Percentiles rank a stretch among this genome's conserved stretches.
phyloP scores from a whole-genome alignment of 2,888 invertebrate species.

The Hydriomena furcata region DNA sequence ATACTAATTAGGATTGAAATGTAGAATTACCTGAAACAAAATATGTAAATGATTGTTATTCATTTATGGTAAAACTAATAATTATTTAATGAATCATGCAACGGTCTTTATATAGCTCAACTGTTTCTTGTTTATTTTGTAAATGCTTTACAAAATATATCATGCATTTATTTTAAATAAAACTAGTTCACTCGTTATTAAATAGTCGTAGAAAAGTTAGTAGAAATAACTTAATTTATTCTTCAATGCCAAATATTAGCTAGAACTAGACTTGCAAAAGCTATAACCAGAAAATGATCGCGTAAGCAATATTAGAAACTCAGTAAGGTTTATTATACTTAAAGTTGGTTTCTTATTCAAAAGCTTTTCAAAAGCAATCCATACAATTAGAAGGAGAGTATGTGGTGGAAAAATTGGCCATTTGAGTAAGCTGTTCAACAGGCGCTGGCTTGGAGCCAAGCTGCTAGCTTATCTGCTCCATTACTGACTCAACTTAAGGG shows the following conservation, averaged over 20 bases:
- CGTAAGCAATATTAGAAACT: no score
- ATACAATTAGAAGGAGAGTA: conserved; percentile 12
- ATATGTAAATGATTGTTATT: conserved; percentile 29
- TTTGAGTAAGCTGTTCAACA: conserved; percentile 56
- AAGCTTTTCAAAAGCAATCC: not conserved
- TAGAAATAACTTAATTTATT: no score
- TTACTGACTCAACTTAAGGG: conserved; percentile 41
- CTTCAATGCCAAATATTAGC: no score
- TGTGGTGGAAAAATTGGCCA: conserved; percentile 38
- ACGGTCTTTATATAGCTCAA: no score
- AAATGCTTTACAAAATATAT: no score
- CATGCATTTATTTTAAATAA: no score
- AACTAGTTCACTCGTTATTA: no score
- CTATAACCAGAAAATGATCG: no score
- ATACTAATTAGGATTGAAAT: conserved; percentile 29
- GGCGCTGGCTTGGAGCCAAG: conserved; percentile 63
- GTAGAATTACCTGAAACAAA: conserved; percentile 36
- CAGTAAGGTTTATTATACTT: not conserved
- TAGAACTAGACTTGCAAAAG: no score
- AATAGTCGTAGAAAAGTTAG: no score
- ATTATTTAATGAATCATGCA: conserved; percentile 24
- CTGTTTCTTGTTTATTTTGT: no score
- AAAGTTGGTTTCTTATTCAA: not conserved
- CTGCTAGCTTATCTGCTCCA: conserved; percentile 46
- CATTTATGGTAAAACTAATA: conserved; percentile 24